Base-by-base conservation (phyloP, 2,888 invertebrate genomes). In the Acholoe squamosa region DNA sequence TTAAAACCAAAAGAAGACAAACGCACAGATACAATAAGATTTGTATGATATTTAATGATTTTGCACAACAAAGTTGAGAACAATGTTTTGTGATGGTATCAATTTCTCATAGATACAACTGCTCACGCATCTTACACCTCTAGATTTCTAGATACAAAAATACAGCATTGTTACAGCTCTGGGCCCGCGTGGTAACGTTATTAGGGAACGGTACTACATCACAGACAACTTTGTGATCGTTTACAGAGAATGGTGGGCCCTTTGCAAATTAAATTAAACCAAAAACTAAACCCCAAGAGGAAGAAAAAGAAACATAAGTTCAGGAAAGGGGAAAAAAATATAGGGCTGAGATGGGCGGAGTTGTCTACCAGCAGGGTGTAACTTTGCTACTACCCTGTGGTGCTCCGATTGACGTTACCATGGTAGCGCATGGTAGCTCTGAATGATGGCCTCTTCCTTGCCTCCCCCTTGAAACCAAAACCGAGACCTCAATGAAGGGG, bases 31-130 rank as follows among this genome's bases (percentile, higher is more conserved):
- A 90, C 90, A 90, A 67, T 71, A 90, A 67, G 90, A 90, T 90
- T 90, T 86, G 84, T 90, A 90, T 90, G 84, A 90, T 90, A 90
- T 90, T 90, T 90, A 90, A 90, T 90, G 90, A 90, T 90, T 90
- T 90, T 90, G 84, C 90, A 90, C 90, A 90, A 90, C 90, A 90
- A 90, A 90, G 84, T 90, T 90, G 90, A 90, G 90, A 90, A 90
- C 90, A 90, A 84, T 84, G 90, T 90, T 90, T 90, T 90, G 90
- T 90, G 90, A 90, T 90, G 90, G 71, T 76, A 31, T 86, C 86
- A 86, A 54, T 77, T 51, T 76, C 67, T 89, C 77, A 89, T 89
- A 77, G 89, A 89, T 89, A 89, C 89, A 89, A 89, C 89, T 89
- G 89, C 67, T 89, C 89, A 89, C 77, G 71, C 89, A 76, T 89